Evolutionary conservation across 2,888 invertebrate genomes (phyloP).

Genomic region (Apantesis nais): DNA sequence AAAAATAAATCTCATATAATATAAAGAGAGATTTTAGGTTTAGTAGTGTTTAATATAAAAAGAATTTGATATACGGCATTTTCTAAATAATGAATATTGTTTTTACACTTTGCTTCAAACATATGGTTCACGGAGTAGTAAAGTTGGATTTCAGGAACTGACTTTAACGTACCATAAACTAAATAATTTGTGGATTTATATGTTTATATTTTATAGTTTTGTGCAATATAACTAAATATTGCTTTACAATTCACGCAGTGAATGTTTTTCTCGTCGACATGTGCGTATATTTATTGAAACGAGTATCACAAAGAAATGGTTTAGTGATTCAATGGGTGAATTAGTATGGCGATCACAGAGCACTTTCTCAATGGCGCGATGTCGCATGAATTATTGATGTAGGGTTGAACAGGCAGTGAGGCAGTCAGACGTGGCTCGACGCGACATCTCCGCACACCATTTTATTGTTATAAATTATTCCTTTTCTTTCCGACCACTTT

Average conservation of each 20-base stretch:
- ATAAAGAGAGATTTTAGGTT: neutral
- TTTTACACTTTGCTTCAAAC: slow-evolving; percentile 26
- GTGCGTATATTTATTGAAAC: slow-evolving; percentile 37
- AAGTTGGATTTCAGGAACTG: slow-evolving; percentile 19
- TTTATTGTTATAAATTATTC: slow-evolving; percentile 76
- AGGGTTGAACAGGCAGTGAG: slow-evolving; percentile 59
- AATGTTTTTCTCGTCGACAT: slow-evolving; percentile 45
- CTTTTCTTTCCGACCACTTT: slow-evolving; percentile 60
- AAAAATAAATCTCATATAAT: no score
- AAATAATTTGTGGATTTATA: slow-evolving; percentile 17
- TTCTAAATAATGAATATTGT: slow-evolving; percentile 25
- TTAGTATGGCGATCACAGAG: slow-evolving; percentile 83
- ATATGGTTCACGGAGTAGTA: slow-evolving; percentile 19
- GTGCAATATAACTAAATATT: slow-evolving; percentile 3
- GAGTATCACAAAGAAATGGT: slow-evolving; percentile 61
- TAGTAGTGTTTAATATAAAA: neutral
- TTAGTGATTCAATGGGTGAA: slow-evolving; percentile 73
- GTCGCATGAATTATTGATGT: slow-evolving; percentile 82
- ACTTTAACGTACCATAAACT: slow-evolving; percentile 26
- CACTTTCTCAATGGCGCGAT: slow-evolving; percentile 84
- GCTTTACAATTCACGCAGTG: slow-evolving; percentile 30
- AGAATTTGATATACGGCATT: slow-evolving; percentile 13
- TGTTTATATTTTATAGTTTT: slow-evolving; percentile 16
- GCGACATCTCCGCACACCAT: slow-evolving; percentile 63
- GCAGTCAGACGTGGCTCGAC: slow-evolving; percentile 44